phyloP scores from a whole-genome alignment of 2,113 vertebrate species.

The Mastomys natalensis region DNA sequence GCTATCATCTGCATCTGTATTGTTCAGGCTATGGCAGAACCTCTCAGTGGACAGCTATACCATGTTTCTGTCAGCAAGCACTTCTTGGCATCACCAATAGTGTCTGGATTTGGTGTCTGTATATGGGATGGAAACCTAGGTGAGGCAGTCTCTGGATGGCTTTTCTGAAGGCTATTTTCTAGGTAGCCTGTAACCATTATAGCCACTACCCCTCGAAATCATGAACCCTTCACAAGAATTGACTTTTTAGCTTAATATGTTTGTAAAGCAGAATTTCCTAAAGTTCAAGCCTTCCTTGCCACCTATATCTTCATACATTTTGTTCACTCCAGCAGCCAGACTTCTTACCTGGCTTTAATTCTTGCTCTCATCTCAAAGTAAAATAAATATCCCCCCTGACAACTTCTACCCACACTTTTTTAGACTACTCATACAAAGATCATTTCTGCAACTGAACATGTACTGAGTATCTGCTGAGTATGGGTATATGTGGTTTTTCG shows the following conservation, averaged over 20 bases:
- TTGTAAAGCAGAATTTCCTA: background rate
- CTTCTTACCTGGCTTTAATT: background rate
- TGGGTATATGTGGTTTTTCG: background rate
- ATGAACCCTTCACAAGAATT: background rate
- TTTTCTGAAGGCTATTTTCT: constrained; percentile 21
- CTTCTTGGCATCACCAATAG: too few relatives aligned
- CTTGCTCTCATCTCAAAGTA: background rate
- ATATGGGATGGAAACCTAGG: too few relatives aligned
- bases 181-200: background rate
- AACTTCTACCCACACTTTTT: background rate
- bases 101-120: too few relatives aligned
- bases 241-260: constrained; percentile 1
- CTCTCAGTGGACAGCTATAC: too few relatives aligned
- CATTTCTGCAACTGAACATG: background rate
- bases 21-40: too few relatives aligned
- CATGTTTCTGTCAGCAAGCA: too few relatives aligned
- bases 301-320: background rate
- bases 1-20: too few relatives aligned
- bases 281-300: background rate
- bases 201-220: background rate
- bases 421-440: background rate
- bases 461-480: background rate
- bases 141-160: too few relatives aligned
- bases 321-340: background rate
- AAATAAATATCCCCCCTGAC: background rate